A percentile compares a stretch with the other conserved stretches of the same genome.
Evolutionary conservation across 1,140 invertebrate genomes (phyloP).

Genomic region (Planococcus citri): DNA sequence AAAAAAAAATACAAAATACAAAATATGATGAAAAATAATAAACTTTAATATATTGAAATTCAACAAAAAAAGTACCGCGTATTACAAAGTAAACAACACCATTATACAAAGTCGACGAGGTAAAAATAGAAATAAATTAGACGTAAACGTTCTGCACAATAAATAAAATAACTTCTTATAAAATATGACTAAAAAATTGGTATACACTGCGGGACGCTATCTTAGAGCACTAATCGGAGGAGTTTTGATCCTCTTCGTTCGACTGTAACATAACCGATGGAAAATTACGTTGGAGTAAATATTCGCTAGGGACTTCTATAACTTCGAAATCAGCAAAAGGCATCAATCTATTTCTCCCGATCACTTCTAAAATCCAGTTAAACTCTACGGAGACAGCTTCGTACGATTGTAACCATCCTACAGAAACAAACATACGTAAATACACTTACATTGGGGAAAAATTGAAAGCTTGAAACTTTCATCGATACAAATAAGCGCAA

Average conservation of each 20-base stretch:
- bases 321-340: slow-evolving; percentile 9
- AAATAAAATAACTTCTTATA: too few relatives aligned
- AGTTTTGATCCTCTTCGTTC: not conserved
- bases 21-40: too few relatives aligned
- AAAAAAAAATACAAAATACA: too few relatives aligned
- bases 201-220: too few relatives aligned
- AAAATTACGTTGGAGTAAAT: not conserved
- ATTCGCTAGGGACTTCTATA: not conserved
- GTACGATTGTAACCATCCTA: not conserved
- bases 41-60: too few relatives aligned
- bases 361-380: slow-evolving; percentile 11
- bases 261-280: not conserved
- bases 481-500: too few relatives aligned
- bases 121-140: too few relatives aligned
- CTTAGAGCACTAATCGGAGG: not conserved
- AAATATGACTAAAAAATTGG: too few relatives aligned
- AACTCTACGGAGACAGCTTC: not conserved
- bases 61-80: too few relatives aligned
- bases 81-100: too few relatives aligned
- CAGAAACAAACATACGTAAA: not conserved
- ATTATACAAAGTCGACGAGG: too few relatives aligned
- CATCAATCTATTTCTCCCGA: not conserved
- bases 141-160: too few relatives aligned
- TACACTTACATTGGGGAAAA: not conserved
- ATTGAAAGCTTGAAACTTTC: not conserved